Evolutionary conservation across 2,113 vertebrate species (phyloP), one percentile per base, ranked within the genome.

Genomic region (Trichechus manatus): DNA sequence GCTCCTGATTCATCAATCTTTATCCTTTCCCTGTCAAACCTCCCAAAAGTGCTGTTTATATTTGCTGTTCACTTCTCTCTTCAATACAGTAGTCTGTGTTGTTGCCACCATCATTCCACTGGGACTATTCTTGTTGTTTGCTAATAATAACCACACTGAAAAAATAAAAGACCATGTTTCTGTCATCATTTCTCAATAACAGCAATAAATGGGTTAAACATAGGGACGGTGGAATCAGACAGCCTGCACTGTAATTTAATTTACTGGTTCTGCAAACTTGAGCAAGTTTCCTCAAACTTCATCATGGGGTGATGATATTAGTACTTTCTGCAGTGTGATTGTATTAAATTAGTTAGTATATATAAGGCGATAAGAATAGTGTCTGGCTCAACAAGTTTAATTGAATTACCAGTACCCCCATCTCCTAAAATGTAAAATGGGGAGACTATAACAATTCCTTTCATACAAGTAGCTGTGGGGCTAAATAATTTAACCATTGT

Each of bases 181-280:
- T 68, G 31, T 64, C 39, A 25, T 22, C 6, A 29, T 77, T 47
- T 64, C 25, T 63, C 17, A n/a, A 53, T 79, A 80, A 29, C 0
- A 84, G 8, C 6, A 23, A 31, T 4, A n/a, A 1, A 15, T 1
- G 5, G 3, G 0, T 1, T 56, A 15, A 66, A 4, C 44, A 3
- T 75, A 63, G 44, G 13, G 33, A 50, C 13, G 33, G 6, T 42
- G 14, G 20, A n/a, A 23, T 11, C 79, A 33, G 22, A 27, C 8
- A 70, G 72, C 20, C 15, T 56, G 9, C 33, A 82, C 2, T 44
- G 25, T 29, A 25, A 44, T 75, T 39, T 77, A 3, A 20, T 44
- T 74, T 29, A n/a, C 63, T 44, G 6, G 9, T 61, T 80, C 22
- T 59, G 1, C n/a, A 59, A 14, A 4, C 13, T 47, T 36, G 31